A percentile compares a stretch with the other conserved stretches of the same genome.
Conservation (phyloP, 2,113 vertebrate species). For the Dromas ardeola region DNA sequence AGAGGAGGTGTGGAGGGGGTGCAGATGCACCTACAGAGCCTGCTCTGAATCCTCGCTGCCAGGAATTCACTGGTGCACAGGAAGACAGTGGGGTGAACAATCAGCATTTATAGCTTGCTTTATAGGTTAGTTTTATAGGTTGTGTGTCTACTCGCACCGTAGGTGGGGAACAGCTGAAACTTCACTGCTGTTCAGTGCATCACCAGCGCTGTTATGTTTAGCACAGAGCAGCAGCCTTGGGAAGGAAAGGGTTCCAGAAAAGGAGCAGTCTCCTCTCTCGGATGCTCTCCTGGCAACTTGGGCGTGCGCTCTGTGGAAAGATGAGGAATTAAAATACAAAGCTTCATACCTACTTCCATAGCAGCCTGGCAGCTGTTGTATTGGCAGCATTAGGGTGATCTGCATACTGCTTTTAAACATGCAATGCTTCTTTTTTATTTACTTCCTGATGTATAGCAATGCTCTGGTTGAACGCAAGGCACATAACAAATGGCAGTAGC, state of each 20-base stretch:
- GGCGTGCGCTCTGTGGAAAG: not conserved
- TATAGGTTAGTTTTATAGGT: slow-evolving; percentile 47
- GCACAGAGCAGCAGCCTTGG: not conserved
- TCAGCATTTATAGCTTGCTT: slow-evolving; percentile 38
- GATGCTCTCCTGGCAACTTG: not conserved
- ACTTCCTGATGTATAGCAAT: not conserved
- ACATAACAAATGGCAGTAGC: slow-evolving; percentile 54
- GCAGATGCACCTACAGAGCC: not conserved
- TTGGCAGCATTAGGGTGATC: not conserved
- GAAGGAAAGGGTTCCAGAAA: not conserved
- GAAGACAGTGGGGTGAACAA: not conserved
- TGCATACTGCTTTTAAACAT: not conserved
- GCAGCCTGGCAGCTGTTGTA: not conserved
- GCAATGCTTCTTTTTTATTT: not conserved
- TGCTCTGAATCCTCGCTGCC: not conserved
- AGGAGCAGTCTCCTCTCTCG: not conserved
- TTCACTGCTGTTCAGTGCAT: slow-evolving; percentile 24
- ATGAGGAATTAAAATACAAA: not conserved
- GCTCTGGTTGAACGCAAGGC: slow-evolving; percentile 3
- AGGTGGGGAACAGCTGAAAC: slow-evolving; percentile 31
- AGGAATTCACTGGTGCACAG: not conserved
- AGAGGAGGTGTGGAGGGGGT: not conserved
- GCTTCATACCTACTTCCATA: not conserved
- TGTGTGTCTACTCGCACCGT: not conserved
- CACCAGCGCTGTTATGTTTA: slow-evolving; percentile 14